Base-by-base conservation (phyloP, 1,140 invertebrate species). In the fruit fly (Drosophila melanogaster) region DNA sequence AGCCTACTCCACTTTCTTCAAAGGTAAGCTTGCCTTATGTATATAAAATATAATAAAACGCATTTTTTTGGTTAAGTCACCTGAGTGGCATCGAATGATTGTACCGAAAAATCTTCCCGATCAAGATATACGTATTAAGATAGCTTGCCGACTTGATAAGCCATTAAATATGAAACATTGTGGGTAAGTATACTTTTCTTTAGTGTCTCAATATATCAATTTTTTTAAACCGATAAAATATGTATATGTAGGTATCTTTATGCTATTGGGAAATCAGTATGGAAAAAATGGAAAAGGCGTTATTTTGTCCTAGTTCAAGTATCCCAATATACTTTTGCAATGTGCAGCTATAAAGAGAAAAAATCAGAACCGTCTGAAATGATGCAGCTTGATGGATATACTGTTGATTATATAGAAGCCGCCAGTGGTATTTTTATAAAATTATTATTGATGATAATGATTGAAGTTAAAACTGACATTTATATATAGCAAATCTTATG, bases 281-380 rank as follows among this genome's bases (percentile, higher is more conserved):
- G 99, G 99, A 99, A 99, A 91, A 99, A 99, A 92, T 99, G 98
- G 98, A 99, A 99, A 93, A 97, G 97, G 90, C 94, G 99, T 65
- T 99, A 99, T 93, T 99, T 98, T 94, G 98, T 99, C 64, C 93
- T 99, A 55, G 98, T 99, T 41, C 99, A 99, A 95, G 98, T 99
- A 15, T 99, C 98, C 41, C 99, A 99, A 94, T 99, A 99, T 93
- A 99, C 98, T 35, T 99, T 99, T 94, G 99, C 98, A 26, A 98
- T 99, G 95, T 99, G 99, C 93, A 99, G 97, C 90, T 99, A 99
- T 92, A 97, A 99, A 92, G 98, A 99, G 92, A 99, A 99, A 93
- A 99, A 99, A 93, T 97, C 98, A 19, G 98, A 99, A 93, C 99
- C 99, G 1, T 98, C 98, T 47, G 99, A 99, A 93, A 99, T 99